Base-by-base conservation (phyloP, 2,797 vertebrate genomes). In the Hemibagrus guttatus region DNA sequence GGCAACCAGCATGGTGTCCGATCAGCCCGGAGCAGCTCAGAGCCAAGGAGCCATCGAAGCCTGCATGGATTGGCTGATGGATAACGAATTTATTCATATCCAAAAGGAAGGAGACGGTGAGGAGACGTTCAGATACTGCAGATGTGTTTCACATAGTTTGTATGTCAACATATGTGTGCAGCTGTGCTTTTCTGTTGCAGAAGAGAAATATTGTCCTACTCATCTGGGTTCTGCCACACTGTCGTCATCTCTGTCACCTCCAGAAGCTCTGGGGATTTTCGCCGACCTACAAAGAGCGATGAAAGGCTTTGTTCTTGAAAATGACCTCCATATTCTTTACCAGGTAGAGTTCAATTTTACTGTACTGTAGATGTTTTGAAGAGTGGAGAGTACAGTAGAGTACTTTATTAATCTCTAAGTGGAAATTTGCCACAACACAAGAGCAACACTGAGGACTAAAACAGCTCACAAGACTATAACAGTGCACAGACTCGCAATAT, bases 291-390 rank as follows among this genome's bases (percentile, higher is more conserved):
- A 99, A 91, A 96, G 97, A 92, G 98, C 98, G 82, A 99, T 99
- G 98, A 99, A 99, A 91, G 96, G 97, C 81, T 99, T 99, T 92
- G 98, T 99, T 76, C 93, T 99, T 90, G 98, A 99, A 94, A 99
- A 97, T 74, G 97, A 99, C 91, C 93, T 99, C 85, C 98, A 99
- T 92, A 96, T 97, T 86, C 95, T 99, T n/a, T 99, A 98, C 93
- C 93, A 98, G 96, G 98, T 96, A 94, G 95, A 93, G 23, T 28
- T 49, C 59, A 76, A 59, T 4, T 58, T 14, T 39, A 42, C 58
- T 46, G 17, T 61, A 19, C 12, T 35, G 19, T n/a, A n/a, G 31
- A 21, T 58, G 23, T 11, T 49, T 75, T 75, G 6, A 75, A n/a
- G 4, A 7, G 9, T 8, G 8, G 46, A 49, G 7, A 49, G 46